Evolutionary conservation across 2,888 invertebrate genomes (phyloP).

Genomic region (Toxonevra muliebris): DNA sequence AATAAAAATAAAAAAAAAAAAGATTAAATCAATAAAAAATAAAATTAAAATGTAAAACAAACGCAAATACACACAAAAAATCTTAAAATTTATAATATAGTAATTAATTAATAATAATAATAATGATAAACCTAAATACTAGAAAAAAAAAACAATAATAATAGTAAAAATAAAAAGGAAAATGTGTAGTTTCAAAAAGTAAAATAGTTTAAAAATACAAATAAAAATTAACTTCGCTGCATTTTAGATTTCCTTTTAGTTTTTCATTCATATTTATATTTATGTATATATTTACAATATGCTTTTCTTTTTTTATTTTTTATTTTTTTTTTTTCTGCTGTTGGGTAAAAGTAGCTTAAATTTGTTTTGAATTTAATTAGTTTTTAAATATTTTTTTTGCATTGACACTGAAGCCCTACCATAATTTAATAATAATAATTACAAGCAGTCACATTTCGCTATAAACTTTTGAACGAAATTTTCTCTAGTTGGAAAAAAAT

Average conservation of each 20-base stretch:
- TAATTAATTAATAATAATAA: conserved; percentile 6
- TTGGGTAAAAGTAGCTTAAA: conserved; percentile 21
- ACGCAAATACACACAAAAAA: conserved; percentile 29
- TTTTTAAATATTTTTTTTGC: conserved; percentile 48
- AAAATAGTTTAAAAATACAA: conserved; percentile 6
- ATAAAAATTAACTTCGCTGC: conserved; percentile 22
- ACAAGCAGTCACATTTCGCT: background rate
- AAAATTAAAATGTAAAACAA: conserved; percentile 11
- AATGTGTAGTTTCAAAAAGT: background rate
- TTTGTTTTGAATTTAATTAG: conserved; percentile 23
- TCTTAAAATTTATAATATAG: conserved; percentile 16
- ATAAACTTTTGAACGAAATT: background rate
- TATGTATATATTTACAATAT: conserved; percentile 15
- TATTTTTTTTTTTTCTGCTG: conserved; percentile 3
- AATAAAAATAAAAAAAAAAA: too few species aligned
- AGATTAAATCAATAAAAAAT: background rate
- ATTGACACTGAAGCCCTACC: conserved; percentile 29
- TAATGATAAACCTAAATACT: conserved; percentile 7
- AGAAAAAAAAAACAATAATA: conserved; percentile 17
- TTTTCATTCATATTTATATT: background rate
- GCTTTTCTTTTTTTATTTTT: conserved; percentile 19
- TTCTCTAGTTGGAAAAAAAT: background rate
- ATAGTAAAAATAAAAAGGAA: conserved; percentile 21
- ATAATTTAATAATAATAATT: conserved; percentile 17
- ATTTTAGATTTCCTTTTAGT: conserved; percentile 17